phyloP scores from a whole-genome alignment of 1,140 invertebrate species.

The Drosophila busckii region DNA sequence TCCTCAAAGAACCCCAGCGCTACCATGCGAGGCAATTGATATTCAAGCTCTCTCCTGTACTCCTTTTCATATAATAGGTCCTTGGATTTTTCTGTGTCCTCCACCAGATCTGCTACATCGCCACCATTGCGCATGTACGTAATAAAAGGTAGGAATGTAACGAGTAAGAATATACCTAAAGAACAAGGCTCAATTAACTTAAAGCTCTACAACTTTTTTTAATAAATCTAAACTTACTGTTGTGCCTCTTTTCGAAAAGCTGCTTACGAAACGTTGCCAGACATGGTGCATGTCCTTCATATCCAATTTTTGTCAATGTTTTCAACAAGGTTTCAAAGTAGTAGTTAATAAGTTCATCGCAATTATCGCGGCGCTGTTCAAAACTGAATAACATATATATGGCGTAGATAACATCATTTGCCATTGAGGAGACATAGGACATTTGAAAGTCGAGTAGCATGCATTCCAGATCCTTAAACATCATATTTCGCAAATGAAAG shows the following conservation, averaged over 20 bases:
- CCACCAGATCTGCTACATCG: neutral
- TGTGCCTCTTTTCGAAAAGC: slow-evolving; percentile 17
- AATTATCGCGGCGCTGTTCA: slow-evolving; percentile 11
- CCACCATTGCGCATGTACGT: neutral
- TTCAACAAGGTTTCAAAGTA: slow-evolving; percentile 22
- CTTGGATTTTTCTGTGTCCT: neutral
- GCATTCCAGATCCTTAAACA: slow-evolving; percentile 28
- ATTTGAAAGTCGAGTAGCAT: slow-evolving; percentile 37
- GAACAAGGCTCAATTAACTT: neutral
- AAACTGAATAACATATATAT: slow-evolving; percentile 19
- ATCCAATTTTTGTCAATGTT: slow-evolving; percentile 20
- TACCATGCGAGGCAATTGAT: neutral
- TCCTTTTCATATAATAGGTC: slow-evolving; percentile 2
- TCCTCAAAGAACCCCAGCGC: slow-evolving; percentile 1
- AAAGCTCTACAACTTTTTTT: neutral
- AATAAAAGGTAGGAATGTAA: neutral
- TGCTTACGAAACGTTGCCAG: slow-evolving; percentile 15
- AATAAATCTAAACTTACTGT: slow-evolving; percentile 11
- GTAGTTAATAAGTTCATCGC: slow-evolving; percentile 26
- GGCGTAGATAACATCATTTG: slow-evolving; percentile 30
- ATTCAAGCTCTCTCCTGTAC: slow-evolving; percentile 3
- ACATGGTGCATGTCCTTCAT: slow-evolving; percentile 3
- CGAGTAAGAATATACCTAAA: neutral
- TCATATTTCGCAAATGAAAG: slow-evolving; percentile 35
- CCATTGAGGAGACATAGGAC: slow-evolving; percentile 23